These are phyloP conservation scores for Rotaria magnacalcarata DNA, from an alignment of 2,888 invertebrate genomes.

Conservation along the genomic window DNA sequence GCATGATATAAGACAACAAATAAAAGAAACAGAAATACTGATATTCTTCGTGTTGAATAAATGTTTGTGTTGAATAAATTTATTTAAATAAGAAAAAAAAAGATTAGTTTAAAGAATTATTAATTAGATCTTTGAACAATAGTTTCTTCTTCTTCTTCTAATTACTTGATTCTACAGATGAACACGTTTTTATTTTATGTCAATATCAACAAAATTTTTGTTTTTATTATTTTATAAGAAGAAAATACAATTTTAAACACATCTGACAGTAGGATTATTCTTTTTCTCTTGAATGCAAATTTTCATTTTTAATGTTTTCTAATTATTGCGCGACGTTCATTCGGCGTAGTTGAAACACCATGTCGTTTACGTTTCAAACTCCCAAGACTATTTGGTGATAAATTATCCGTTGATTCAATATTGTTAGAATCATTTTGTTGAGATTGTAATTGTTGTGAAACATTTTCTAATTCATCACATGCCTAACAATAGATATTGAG, in stretches of 20 bases:
- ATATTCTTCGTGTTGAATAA: background rate
- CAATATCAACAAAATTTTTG: no score
- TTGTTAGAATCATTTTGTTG: background rate
- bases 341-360: background rate
- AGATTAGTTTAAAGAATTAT: background rate
- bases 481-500: background rate
- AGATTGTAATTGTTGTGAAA: background rate
- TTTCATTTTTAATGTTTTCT: background rate
- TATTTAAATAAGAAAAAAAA: background rate
- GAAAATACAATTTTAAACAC: background rate
- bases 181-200: no score
- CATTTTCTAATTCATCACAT: background rate
- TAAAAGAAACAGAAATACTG: background rate
- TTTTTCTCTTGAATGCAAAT: background rate
- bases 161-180: no score
- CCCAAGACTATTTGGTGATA: background rate
- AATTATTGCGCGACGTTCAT: background rate
- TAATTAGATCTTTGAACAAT: no score
- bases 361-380: background rate
- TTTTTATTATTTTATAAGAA: background rate
- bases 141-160: no score
- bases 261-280: no score
- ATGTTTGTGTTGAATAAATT: slow-evolving; percentile 16
- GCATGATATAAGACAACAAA: background rate
- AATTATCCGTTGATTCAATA: background rate